Evolutionary conservation across 2,888 invertebrate genomes (phyloP), one percentile per base, ranked within the genome.

Genomic region (Agonopterix subpropinquella): DNA sequence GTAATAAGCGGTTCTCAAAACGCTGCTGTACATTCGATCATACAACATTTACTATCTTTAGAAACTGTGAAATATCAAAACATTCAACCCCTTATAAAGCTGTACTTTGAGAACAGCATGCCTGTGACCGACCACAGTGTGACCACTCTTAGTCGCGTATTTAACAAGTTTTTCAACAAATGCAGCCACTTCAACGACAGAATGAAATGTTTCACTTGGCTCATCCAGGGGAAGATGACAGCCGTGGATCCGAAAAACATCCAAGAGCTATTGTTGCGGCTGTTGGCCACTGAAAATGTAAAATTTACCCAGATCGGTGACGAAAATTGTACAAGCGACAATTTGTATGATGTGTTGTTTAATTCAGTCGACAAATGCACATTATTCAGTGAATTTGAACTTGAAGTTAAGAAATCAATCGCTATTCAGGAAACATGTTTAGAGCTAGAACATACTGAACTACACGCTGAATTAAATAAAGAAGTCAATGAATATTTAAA

Each of bases 31-130:
- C 89, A 89, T 58, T 58, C 55, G n/a, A 69, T 82, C 42, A 63
- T 89, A 43, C 76, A 78, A 56, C 44, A 57, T 4, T 58, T 89
- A 53, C 57, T 88, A 50, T 58, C 60, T 35, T 55, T 67, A 11
- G 63, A 74, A 47, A 53, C 63, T 11, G 58, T 87, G n/a, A 71
- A 71, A 47, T 78, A 76, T 53, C 57, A 68, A 48, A 69, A 73
- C 42, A 62, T 77, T 7, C 71, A 78, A 52, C 68, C 79, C 4
- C 56, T 89, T n/a, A 59, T 84, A 13, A 77, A 80, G 57, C 59
- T 83, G 18, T 89, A 87, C 50, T 63, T 70, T 11, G 87, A 89
- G 48, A 80, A 74, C 53, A 80, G 77, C 45, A 83, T 88, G 77
- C 81, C 82, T 2, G 72, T 80, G 4, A 81, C 76, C 11, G 62